A percentile compares a stretch with the other conserved stretches of the same genome.
Evolutionary conservation across 2,113 vertebrate genomes (phyloP).

Genomic region (Ginglymostoma cirratum): DNA sequence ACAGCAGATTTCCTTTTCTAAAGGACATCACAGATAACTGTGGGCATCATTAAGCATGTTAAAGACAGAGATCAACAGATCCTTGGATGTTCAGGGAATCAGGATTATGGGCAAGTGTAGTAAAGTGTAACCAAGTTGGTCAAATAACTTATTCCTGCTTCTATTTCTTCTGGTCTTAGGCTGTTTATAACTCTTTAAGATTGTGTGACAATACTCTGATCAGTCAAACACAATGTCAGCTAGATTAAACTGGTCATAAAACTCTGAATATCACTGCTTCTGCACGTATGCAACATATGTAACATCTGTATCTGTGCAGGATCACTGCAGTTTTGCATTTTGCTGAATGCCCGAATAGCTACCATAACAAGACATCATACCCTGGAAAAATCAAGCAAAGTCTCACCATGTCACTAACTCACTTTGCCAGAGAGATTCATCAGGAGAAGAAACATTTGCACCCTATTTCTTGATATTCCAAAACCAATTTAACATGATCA

Average conservation of each 20-base stretch:
- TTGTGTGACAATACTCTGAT: background rate
- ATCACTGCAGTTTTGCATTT: too few relatives aligned
- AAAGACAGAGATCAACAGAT: background rate
- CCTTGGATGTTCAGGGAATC: background rate
- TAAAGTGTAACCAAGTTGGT: background rate
- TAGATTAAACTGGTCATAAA: background rate
- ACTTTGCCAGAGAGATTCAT: background rate
- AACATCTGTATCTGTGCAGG: background rate
- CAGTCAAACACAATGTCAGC: background rate
- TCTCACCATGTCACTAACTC: background rate
- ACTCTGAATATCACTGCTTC: background rate
- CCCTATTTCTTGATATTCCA: background rate
- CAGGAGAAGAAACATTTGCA: background rate
- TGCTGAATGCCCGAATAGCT: background rate
- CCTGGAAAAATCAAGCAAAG: background rate
- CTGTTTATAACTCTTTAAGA: background rate
- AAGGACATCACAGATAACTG: too few relatives aligned
- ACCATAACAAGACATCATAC: background rate
- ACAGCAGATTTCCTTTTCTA: too few relatives aligned
- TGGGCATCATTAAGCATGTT: background rate
- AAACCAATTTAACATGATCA: background rate
- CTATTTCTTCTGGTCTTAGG: background rate
- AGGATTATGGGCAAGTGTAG: background rate
- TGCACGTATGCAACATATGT: background rate
- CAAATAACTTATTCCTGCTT: too few relatives aligned